These are phyloP conservation scores for Ibidorhyncha struthersii DNA, from an alignment of 2,113 vertebrate genomes.

Conservation along the genomic window DNA sequence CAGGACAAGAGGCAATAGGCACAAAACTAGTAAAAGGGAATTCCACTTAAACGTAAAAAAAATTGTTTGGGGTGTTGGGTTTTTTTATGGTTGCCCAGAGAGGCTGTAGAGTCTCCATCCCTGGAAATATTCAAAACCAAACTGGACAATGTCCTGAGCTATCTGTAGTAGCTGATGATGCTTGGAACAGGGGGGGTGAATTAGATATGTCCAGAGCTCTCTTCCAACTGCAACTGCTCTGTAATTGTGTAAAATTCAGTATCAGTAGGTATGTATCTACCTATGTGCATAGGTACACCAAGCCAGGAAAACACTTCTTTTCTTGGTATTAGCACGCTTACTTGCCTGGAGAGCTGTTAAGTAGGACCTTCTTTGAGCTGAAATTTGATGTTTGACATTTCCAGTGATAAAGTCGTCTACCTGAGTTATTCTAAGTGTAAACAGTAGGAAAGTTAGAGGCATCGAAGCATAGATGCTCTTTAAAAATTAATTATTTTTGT, in stretches of 20 bases:
- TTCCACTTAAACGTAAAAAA: neutral
- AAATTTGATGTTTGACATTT: neutral
- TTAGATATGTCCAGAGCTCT: neutral
- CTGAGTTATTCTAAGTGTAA: neutral
- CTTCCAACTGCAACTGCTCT: neutral
- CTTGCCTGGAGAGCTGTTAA: neutral
- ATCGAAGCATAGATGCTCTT: neutral
- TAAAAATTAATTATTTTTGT: neutral
- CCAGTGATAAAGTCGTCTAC: neutral
- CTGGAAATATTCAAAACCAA: neutral
- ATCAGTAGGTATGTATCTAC: neutral
- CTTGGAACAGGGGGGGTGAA: neutral
- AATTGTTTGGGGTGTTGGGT: accelerated
- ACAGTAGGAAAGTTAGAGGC: neutral
- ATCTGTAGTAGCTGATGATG: neutral
- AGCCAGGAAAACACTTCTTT: neutral
- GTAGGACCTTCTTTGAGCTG: neutral
- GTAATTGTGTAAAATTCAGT: neutral
- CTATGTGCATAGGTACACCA: accelerated
- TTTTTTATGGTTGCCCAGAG: neutral
- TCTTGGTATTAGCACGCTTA: neutral
- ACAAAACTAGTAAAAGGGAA: neutral
- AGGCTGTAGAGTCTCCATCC: neutral
- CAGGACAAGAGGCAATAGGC: neutral
- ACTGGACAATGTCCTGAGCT: neutral